Evolutionary conservation across 2,797 vertebrate species (phyloP).

Genomic region (Chelonia mydas): DNA sequence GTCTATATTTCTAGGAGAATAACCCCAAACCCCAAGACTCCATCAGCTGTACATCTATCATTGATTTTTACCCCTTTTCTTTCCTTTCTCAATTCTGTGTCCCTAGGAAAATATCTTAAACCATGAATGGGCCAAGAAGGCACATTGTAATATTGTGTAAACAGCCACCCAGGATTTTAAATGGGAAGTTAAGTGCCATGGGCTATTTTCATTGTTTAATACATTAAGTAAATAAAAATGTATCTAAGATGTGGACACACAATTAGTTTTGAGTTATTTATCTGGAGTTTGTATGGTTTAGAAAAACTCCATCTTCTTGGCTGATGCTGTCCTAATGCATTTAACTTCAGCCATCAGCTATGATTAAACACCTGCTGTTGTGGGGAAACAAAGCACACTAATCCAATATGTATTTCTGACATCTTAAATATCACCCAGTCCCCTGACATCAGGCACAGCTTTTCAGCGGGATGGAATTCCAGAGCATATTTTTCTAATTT

Average conservation of each 20-base stretch:
- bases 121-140: conserved; percentile 51
- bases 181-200: conserved; percentile 77
- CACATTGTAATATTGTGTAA: conserved; percentile 65
- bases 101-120: conserved; percentile 62
- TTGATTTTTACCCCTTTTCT: conserved; percentile 27
- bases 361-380: conserved; percentile 99
- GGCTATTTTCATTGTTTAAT: conserved; percentile 85
- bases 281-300: conserved; percentile 88
- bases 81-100: conserved; percentile 42
- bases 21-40: conserved; percentile 2
- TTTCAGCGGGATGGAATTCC: conserved; percentile 97
- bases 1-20: conserved; percentile 41
- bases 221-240: conserved; percentile 86
- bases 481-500: conserved; percentile 99
- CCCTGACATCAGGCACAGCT: conserved; percentile 96
- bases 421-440: conserved; percentile 99
- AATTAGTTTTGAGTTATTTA: conserved; percentile 89
- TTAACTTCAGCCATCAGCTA: conserved; percentile 99
- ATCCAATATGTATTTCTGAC: conserved; percentile 99
- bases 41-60: not conserved
- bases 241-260: conserved; percentile 85
- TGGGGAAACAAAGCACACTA: conserved; percentile 99
- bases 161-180: conserved; percentile 74
- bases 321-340: conserved; percentile 99
- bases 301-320: conserved; percentile 91